Percentiles rank a stretch among this genome's conserved stretches.
Conservation (phyloP, 2,888 invertebrate species). For the Nomada lathburiana region DNA sequence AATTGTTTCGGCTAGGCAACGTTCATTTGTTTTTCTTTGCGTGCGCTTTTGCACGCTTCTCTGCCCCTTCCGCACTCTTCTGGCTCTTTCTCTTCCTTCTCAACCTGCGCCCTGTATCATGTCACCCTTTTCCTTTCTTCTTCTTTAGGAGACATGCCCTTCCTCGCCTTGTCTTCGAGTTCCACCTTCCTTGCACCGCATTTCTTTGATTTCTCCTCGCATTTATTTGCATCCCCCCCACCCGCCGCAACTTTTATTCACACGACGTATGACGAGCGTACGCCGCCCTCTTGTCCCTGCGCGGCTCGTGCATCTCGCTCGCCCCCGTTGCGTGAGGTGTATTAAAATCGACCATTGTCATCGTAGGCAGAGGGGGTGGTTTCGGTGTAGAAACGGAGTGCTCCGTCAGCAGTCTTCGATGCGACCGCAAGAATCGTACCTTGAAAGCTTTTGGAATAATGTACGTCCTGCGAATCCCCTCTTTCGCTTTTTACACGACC, state of each 20-base stretch:
- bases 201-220: slow-evolving; percentile 9
- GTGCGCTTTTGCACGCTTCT: slow-evolving; percentile 76
- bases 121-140: slow-evolving; percentile 39
- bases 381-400: slow-evolving; percentile 31
- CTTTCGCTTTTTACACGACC: slow-evolving; percentile 5
- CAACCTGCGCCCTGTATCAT: slow-evolving; percentile 24
- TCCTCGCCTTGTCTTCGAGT: slow-evolving; percentile 14
- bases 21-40: slow-evolving; percentile 82
- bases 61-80: slow-evolving; percentile 47
- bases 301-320: slow-evolving; percentile 34
- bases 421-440: slow-evolving; percentile 73
- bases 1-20: slow-evolving; percentile 82
- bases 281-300: slow-evolving; percentile 26
- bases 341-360: slow-evolving; percentile 78
- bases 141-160: slow-evolving; percentile 34
- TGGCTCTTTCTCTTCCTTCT: slow-evolving; percentile 28
- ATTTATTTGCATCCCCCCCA: neutral
- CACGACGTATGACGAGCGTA: slow-evolving; percentile 73
- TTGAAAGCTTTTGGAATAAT: slow-evolving; percentile 76
- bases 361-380: slow-evolving; percentile 40
- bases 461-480: slow-evolving; percentile 34
- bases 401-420: slow-evolving; percentile 68
- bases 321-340: slow-evolving; percentile 64
- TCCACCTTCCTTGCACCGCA: slow-evolving; percentile 17
- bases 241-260: slow-evolving; percentile 70